Conservation (phyloP, 2,888 invertebrate species). For the Drosophila subsilvestris region DNA sequence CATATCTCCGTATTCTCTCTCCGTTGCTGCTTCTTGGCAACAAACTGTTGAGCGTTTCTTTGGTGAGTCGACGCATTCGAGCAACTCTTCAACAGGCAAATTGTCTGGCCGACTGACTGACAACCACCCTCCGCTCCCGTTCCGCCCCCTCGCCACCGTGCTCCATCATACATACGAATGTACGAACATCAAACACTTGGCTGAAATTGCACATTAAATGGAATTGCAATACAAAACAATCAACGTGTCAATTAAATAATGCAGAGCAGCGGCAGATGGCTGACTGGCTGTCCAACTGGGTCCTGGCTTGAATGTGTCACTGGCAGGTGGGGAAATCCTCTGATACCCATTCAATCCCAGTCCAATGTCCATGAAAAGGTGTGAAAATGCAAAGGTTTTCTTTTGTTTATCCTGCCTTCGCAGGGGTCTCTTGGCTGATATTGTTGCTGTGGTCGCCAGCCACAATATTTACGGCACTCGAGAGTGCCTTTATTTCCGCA, state of each 20-base stretch:
- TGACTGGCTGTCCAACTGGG: neutral
- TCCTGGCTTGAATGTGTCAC: conserved; percentile 10
- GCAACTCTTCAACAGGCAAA: conserved; percentile 67
- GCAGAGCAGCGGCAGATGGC: conserved; percentile 21
- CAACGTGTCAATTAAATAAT: conserved; percentile 75
- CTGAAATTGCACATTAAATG: conserved; percentile 65
- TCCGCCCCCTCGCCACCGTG: neutral
- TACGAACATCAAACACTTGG: neutral
- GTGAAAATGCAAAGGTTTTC: conserved; percentile 41
- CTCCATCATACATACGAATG: neutral
- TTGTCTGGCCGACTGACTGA: conserved; percentile 32
- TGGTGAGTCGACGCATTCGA: conserved; percentile 70
- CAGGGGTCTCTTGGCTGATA: conserved; percentile 1
- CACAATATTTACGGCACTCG: conserved; percentile 67
- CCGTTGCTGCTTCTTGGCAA: conserved; percentile 47
- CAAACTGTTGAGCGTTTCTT: conserved; percentile 73
- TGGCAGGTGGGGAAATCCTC: conserved; percentile 2
- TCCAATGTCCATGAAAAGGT: conserved; percentile 30
- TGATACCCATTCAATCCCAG: neutral
- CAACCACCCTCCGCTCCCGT: conserved; percentile 2
- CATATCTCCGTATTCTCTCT: conserved; percentile 14
- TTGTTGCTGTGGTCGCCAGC: conserved; percentile 52
- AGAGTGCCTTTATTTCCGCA: conserved; percentile 77
- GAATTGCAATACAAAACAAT: conserved; percentile 66
- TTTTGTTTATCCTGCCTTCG: conserved; percentile 30